Conservation (phyloP, 2,888 invertebrate species). For the Apamea crenata region DNA sequence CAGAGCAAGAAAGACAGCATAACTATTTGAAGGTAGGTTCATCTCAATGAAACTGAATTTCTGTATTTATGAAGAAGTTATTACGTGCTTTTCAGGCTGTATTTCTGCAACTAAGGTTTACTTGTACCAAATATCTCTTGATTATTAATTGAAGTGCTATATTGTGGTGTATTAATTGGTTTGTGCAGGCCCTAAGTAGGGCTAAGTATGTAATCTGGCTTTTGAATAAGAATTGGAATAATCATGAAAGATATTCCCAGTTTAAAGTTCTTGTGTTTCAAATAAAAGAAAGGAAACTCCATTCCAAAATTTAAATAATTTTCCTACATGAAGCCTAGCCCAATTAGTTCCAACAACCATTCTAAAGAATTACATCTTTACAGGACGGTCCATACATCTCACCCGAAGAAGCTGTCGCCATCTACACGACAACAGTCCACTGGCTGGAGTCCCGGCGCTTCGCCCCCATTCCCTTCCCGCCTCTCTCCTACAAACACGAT, state of each 20-base stretch:
- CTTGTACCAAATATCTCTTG: not conserved
- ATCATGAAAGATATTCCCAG: not conserved
- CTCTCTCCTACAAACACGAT: slow-evolving; percentile 99
- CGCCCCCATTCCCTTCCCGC: slow-evolving; percentile 99
- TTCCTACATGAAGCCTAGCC: no score
- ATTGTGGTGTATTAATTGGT: no score
- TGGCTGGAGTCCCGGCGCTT: slow-evolving; percentile 99
- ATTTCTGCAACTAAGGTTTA: not conserved
- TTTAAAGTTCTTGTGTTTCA: not conserved
- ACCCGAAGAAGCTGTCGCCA: slow-evolving; percentile 99
- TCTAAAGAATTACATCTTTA: not conserved
- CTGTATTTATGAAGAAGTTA: not conserved
- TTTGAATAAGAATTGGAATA: not conserved
- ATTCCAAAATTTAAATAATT: no score
- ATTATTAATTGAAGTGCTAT: no score
- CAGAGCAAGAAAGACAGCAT: slow-evolving; percentile 99
- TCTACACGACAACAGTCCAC: slow-evolving; percentile 99
- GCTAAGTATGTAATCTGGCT: no score
- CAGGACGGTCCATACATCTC: slow-evolving; percentile 99
- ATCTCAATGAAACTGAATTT: not conserved
- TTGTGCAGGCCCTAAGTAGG: no score
- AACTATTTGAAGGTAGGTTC: slow-evolving; percentile 97
- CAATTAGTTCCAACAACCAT: not conserved
- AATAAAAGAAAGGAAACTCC: no score
- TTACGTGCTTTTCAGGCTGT: not conserved